Base-by-base conservation (phyloP, 1,140 invertebrate genomes). In the Cephus cinctus region DNA sequence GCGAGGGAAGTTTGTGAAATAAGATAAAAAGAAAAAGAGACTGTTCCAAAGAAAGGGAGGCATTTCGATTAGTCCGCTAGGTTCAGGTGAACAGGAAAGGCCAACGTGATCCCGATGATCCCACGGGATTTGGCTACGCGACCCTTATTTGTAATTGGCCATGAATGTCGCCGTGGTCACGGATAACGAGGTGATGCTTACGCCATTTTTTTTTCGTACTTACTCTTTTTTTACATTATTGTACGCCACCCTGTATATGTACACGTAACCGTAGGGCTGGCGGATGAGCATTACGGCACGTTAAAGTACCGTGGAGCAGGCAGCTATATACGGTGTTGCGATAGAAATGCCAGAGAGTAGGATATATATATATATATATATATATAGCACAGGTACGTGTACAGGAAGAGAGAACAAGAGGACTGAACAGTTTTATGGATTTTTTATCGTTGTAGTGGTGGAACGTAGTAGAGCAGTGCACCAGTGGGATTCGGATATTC, bases 401-500 rank as follows among this genome's bases (percentile, higher is more conserved):
- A 41, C 30, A 52, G 52, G 43, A 14, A 42, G 36, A 43, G 4
- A 2, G 20, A 31, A 14, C 38, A 27, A 16, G 16, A 25, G 21
- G 47, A 50, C 30, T 30, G 57, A 60, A 60, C 59, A 68, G 66
- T 75, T 76, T 76, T 73, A 75, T 74, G 65, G 71, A 72, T 75
- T 74, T 75, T 73, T 71, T 71, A 67, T 69, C 65, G 58, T 58
- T 56, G 63, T 59, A 52, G 49, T 57, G 31, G 50, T 47, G 38
- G 50, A 50, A 48, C 47, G 32, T 32, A 47, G 39, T 47, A 47
- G 38, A 38, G 35, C 18, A 51, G 49, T 45, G 43, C 53, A 56
- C 72, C 70, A 68, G 61, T 69, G 73, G 71, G 72, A 75, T 77
- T 76, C 71, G 67, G 71, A 75, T 75, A 76, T 76, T 77, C 73